Conservation (phyloP, 2,113 vertebrate species). For the Pseudois nayaur region DNA sequence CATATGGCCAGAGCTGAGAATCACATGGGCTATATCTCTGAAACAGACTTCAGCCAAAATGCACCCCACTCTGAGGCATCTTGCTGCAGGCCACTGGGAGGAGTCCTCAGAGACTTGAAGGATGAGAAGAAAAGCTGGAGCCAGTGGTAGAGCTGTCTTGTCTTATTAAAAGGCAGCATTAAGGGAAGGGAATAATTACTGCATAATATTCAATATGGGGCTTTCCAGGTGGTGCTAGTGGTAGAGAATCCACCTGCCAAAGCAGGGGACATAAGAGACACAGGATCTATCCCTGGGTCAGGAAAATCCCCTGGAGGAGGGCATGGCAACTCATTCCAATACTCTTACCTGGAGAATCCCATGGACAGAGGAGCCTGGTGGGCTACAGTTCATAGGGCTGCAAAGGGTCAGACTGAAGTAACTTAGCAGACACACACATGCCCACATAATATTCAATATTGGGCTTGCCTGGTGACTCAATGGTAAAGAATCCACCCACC, state of each 20-base stretch:
- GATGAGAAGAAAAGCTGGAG: background rate
- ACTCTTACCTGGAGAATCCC: background rate
- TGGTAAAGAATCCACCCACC: background rate
- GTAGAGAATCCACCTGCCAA: background rate
- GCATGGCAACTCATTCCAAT: background rate
- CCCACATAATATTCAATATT: background rate
- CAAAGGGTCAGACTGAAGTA: background rate
- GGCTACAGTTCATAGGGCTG: background rate
- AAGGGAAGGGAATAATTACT: background rate
- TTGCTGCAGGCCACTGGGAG: background rate
- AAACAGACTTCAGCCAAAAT: background rate
- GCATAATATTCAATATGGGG: background rate
- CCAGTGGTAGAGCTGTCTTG: background rate
- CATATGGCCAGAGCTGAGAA: background rate
- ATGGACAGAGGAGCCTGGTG: background rate
- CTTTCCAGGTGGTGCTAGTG: background rate
- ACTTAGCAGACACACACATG: background rate
- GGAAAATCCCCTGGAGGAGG: background rate
- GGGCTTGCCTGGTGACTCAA: background rate
- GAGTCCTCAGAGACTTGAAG: background rate
- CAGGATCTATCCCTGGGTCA: background rate
- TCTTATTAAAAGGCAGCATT: background rate
- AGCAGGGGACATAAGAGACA: background rate
- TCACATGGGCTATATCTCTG: background rate
- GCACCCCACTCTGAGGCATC: background rate